phyloP scores from a whole-genome alignment of 2,888 invertebrate species.

The Troides oblongomaculatus region DNA sequence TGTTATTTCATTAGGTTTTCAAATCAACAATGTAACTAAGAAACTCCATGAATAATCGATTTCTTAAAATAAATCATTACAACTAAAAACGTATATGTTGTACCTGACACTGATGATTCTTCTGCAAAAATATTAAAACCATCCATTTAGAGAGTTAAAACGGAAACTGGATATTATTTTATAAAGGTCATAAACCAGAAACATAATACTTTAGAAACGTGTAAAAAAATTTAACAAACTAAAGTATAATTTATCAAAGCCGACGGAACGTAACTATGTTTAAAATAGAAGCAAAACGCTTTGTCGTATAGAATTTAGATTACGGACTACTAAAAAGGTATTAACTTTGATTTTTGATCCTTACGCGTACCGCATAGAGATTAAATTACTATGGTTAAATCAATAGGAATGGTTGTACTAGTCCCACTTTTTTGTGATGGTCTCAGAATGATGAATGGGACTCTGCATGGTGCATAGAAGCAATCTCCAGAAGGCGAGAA shows the following conservation, averaged over 20 bases:
- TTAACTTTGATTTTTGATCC: not conserved
- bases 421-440: conserved; percentile 20
- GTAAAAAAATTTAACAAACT: not conserved
- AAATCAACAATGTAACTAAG: too few relatives aligned
- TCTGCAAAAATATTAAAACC: too few relatives aligned
- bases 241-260: conserved; percentile 18
- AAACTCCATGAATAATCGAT: too few relatives aligned
- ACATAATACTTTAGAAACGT: too few relatives aligned
- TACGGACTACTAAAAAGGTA: not conserved
- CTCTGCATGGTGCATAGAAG: conserved; percentile 38
- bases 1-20: too few relatives aligned
- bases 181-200: too few relatives aligned
- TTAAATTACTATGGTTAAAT: conserved; percentile 5
- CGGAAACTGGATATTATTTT: too few relatives aligned
- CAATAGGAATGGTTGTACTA: conserved; percentile 8
- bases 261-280: conserved; percentile 12
- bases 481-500: conserved; percentile 31
- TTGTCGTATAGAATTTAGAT: conserved; percentile 16
- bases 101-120: too few relatives aligned
- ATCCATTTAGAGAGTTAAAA: too few relatives aligned
- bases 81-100: too few relatives aligned
- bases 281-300: conserved; percentile 24
- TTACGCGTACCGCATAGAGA: not conserved
- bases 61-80: too few relatives aligned
- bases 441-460: conserved; percentile 43